Conservation (phyloP, 2,888 invertebrate species). For the Therioaphis trifolii region DNA sequence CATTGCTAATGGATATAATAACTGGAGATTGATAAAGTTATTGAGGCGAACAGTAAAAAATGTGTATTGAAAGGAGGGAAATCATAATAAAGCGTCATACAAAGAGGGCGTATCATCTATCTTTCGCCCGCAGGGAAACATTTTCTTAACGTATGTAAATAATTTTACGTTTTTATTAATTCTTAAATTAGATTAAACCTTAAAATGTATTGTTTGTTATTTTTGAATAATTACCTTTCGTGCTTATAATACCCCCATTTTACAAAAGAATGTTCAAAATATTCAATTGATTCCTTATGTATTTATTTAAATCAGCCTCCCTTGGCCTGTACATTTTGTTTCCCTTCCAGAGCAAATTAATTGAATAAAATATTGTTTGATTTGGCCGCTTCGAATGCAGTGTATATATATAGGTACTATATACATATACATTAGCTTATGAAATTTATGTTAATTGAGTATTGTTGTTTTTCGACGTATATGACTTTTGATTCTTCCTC, state of each 20-base stretch:
- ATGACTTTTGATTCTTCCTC: slow-evolving; percentile 8
- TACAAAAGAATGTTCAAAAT: slow-evolving; percentile 5
- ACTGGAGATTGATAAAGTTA: slow-evolving; percentile 10
- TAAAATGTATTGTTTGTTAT: slow-evolving; percentile 20
- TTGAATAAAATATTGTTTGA: slow-evolving; percentile 9
- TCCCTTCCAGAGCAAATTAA: not conserved
- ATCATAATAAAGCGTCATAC: slow-evolving; percentile 40
- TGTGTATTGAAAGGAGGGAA: slow-evolving; percentile 22
- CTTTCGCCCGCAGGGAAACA: not conserved
- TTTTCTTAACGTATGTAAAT: not conserved
- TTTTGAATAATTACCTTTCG: slow-evolving; percentile 42
- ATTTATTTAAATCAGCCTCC: slow-evolving; percentile 2
- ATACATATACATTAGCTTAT: slow-evolving; percentile 49
- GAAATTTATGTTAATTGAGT: slow-evolving; percentile 49
- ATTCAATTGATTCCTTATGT: slow-evolving; percentile 14
- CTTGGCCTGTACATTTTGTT: not conserved
- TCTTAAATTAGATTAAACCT: slow-evolving; percentile 38
- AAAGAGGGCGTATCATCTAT: slow-evolving; percentile 12
- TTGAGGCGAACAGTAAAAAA: not conserved
- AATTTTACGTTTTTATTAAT: slow-evolving; percentile 36
- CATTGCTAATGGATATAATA: slow-evolving; percentile 45
- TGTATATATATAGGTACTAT: too few relatives aligned
- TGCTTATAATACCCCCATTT: not conserved
- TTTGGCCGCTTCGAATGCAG: not conserved
- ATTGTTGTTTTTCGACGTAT: slow-evolving; percentile 9